Evolutionary conservation across 2,113 vertebrate genomes (phyloP), one percentile per base, ranked within the genome.

Genomic region (Erythrocebus patas): DNA sequence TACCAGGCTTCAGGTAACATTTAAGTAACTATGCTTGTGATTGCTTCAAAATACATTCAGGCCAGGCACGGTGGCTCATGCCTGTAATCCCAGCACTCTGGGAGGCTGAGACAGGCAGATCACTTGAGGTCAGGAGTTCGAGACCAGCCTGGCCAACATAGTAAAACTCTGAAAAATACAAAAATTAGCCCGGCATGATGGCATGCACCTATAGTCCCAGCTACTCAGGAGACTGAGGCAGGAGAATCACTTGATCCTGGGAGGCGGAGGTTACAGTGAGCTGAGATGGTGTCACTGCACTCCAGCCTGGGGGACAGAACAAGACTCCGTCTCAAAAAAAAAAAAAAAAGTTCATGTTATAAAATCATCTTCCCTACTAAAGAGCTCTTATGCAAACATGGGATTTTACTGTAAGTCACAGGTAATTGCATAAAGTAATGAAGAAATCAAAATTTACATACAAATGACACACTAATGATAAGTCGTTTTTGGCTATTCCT

Each of bases 371-470:
- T 81, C 52, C 94, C 73, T 72, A 43, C 43, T 64, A 27, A 90
- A 55, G 17, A 66, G 23, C 38, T 95, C 64, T 95, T 95, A 81
- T 3, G 45, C 78, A 97, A 97, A 94, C 72, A 97, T 11, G 18
- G 55, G 85, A 48, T 73, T 89, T 94, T 66, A 30, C 78, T 95
- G 23, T 64, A 81, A 90, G 79, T 87, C 91, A 76, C 70, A 92
- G 20, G 52, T 52, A 11, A 55, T 38, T 72, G 89, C 48, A 89
- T 73, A 55, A 91, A 85, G 64, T 76, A 89, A 91, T 59, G 95
- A 59, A 57, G 82, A 93, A 95, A 85, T 59, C 43, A 70, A 70
- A 93, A 92, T 85, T 93, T 81, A 38, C 27, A 72, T 81, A 48
- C 64, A 76, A 81, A 91, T 50, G 48, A 38, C 48, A 72, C 52